phyloP scores from a whole-genome alignment of 2,113 vertebrate species.

The Cephalopterus ornatus region DNA sequence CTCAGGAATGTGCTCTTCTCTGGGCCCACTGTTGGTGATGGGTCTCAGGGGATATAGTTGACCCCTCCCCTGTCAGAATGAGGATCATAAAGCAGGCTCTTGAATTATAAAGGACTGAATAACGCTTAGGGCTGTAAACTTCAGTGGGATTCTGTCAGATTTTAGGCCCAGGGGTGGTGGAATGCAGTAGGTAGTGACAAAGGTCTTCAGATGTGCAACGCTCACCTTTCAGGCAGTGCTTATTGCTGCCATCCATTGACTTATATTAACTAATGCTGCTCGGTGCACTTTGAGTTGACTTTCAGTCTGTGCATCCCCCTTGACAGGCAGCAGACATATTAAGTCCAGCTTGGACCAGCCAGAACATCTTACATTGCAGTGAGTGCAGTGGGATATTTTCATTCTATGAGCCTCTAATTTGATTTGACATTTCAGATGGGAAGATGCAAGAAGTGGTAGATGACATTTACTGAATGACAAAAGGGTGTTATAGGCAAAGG shows the following conservation, averaged over 20 bases:
- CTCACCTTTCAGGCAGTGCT: neutral
- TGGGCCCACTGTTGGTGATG: neutral
- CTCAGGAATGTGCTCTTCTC: neutral
- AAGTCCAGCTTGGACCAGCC: neutral
- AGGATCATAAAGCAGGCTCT: neutral
- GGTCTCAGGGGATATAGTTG: neutral
- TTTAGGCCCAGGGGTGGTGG: neutral
- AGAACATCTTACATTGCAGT: neutral
- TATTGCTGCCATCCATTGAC: neutral
- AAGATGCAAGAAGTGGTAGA: neutral
- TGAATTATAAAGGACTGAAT: neutral
- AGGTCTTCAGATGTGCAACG: neutral
- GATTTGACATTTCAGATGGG: neutral
- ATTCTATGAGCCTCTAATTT: neutral
- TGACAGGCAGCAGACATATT: neutral
- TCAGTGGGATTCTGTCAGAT: neutral
- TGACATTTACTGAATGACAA: neutral
- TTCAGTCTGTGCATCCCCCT: neutral
- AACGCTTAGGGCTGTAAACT: neutral
- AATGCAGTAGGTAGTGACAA: neutral
- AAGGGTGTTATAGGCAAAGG: neutral
- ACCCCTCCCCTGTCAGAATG: neutral
- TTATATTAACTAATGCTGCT: neutral
- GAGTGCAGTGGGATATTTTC: neutral
- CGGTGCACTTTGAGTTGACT: neutral